A percentile compares a stretch with the other conserved stretches of the same genome.
Conservation (phyloP, 2,113 vertebrate species). For the Saguinus imperator region DNA sequence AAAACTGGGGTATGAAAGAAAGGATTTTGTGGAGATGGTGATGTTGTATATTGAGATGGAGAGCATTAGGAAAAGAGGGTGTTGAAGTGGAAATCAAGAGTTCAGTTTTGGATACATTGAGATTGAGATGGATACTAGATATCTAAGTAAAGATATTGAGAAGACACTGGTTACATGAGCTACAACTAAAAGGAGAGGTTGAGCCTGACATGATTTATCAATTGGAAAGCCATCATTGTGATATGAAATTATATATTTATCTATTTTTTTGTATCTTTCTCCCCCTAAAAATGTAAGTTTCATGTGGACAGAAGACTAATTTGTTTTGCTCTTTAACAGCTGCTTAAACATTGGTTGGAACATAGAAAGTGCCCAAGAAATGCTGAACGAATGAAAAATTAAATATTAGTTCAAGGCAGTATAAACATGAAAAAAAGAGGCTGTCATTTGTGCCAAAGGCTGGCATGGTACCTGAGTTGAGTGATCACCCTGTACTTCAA, state of each 20-base stretch:
- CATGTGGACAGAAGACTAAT: not conserved
- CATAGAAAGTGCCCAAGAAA: not conserved
- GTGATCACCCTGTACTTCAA: not conserved
- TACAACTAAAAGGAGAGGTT: not conserved
- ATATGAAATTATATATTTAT: not conserved
- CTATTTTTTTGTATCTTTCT: not conserved
- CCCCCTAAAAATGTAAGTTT: not conserved
- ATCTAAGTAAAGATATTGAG: not conserved
- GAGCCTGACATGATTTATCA: not conserved
- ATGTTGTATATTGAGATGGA: not conserved
- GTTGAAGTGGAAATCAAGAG: not conserved
- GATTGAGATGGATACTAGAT: not conserved
- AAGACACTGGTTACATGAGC: not conserved
- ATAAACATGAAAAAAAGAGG: not conserved
- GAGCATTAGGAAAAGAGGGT: not conserved
- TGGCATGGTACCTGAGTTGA: not conserved
- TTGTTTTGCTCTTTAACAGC: not conserved
- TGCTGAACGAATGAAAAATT: not conserved
- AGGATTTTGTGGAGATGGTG: not conserved
- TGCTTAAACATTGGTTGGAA: not conserved
- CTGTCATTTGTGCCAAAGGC: not conserved
- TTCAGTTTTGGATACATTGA: not conserved
- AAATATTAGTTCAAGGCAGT: not conserved
- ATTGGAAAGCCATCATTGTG: not conserved
- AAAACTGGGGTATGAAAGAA: not conserved